Percentiles rank a stretch among this genome's conserved stretches.
These are phyloP conservation scores for Meteorus sp. DNA, from an alignment of 1,140 invertebrate species.

Conservation along the genomic window DNA sequence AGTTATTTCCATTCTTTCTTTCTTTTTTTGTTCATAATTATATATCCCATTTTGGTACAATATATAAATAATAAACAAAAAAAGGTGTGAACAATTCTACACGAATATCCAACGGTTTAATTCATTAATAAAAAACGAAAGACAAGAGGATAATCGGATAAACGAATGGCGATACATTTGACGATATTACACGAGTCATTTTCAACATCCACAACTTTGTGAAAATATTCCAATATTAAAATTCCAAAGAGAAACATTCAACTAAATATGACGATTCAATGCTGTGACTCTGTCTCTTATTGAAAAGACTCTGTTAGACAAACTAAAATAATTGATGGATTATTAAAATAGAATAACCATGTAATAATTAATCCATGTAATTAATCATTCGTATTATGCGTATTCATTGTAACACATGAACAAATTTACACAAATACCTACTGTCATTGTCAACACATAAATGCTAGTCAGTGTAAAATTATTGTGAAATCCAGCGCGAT, in stretches of 20 bases:
- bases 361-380: constrained; percentile 17
- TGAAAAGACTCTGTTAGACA: constrained; percentile 10
- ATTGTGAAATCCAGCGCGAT: constrained; percentile 14
- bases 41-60: constrained; percentile 37
- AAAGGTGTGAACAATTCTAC: constrained; percentile 2
- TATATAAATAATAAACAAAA: constrained; percentile 25
- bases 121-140: too few relatives aligned
- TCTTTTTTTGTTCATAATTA: constrained; percentile 1
- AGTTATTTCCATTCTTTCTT: constrained; percentile 4
- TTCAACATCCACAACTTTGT: constrained; percentile 19
- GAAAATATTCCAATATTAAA: constrained; percentile 18
- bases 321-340: neutral
- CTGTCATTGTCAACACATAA: constrained; percentile 36
- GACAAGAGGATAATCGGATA: too few relatives aligned
- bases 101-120: neutral
- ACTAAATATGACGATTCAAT: constrained; percentile 10
- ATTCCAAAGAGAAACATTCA: constrained; percentile 8
- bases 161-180: too few relatives aligned
- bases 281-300: constrained; percentile 2
- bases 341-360: constrained; percentile 6
- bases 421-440: constrained; percentile 29
- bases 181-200: constrained; percentile 20
- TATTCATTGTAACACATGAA: constrained; percentile 22
- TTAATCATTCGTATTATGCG: constrained; percentile 15
- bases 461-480: constrained; percentile 37